Evolutionary conservation across 2,113 vertebrate species (phyloP).

Genomic region (Suncus etruscus): DNA sequence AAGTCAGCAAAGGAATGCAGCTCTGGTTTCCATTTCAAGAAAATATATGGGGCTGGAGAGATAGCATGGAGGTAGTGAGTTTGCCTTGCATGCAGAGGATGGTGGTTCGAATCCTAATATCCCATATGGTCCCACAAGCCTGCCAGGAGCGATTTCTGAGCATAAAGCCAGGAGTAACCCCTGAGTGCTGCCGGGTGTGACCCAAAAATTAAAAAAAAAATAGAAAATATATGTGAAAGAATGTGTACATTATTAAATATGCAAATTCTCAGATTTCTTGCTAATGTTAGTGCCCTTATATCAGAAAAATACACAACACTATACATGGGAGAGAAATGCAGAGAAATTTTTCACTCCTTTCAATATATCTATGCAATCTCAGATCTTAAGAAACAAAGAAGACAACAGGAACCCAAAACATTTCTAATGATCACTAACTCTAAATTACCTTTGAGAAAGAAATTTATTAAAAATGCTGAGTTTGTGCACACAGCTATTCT

Average conservation of each 20-base stretch:
- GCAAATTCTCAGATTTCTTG: background rate
- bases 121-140: too few species aligned
- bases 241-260: background rate
- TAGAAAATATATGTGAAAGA: background rate
- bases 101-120: too few species aligned
- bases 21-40: background rate
- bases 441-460: background rate
- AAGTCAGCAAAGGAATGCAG: background rate
- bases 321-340: background rate
- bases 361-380: background rate
- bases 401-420: conserved; percentile 6
- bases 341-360: background rate
- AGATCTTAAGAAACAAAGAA: background rate
- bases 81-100: too few species aligned
- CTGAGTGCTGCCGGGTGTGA: too few species aligned
- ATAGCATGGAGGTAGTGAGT: too few species aligned
- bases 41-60: background rate
- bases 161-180: too few species aligned
- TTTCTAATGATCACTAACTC: background rate
- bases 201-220: too few species aligned
- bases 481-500: background rate
- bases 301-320: background rate
- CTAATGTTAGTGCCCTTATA: background rate
- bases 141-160: too few species aligned
- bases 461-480: background rate